Percentiles rank a stretch among this genome's conserved stretches.
Conservation (phyloP, 2,113 vertebrate genomes). For the Cottus gobio region DNA sequence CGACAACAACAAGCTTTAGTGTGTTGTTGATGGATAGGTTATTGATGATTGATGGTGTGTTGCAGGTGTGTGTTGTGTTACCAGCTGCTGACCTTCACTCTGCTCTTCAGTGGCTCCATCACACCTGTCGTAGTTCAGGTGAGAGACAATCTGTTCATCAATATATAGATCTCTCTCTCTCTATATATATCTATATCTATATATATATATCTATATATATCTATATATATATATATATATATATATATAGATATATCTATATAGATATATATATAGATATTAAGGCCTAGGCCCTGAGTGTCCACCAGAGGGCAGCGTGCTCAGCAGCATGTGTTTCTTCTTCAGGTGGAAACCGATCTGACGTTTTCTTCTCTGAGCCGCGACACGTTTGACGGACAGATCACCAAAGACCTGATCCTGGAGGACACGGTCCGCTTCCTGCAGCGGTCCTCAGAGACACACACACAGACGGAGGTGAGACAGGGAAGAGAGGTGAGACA, state of each 20-base stretch:
- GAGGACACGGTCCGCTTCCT: slow-evolving; percentile 90
- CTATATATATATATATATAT: too few species aligned
- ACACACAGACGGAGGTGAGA: neutral
- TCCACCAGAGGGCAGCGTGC: slow-evolving; percentile 67
- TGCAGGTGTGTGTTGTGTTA: slow-evolving; percentile 91
- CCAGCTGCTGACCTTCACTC: slow-evolving; percentile 93
- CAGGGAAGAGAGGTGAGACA: slow-evolving; percentile 11
- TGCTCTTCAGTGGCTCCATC: slow-evolving; percentile 81
- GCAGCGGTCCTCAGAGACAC: slow-evolving; percentile 67
- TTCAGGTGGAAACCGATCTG: slow-evolving; percentile 88
- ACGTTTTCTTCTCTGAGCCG: slow-evolving; percentile 81
- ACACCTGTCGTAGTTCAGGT: slow-evolving; percentile 87
- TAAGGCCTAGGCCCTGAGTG: too few species aligned
- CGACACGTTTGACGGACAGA: slow-evolving; percentile 83
- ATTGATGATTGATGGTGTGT: neutral
- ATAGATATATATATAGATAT: too few species aligned
- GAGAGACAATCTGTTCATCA: too few species aligned
- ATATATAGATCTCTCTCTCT: too few species aligned
- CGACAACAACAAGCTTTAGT: too few species aligned
- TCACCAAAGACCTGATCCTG: slow-evolving; percentile 87
- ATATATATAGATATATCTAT: too few species aligned
- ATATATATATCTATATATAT: too few species aligned
- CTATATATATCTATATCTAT: too few species aligned
- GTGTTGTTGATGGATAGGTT: neutral
- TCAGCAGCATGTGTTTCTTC: slow-evolving; percentile 4